These are phyloP conservation scores for Theonella swinhoei DNA, from an alignment of 37 sponge, comb jelly and placozoan species.

Conservation along the genomic window DNA sequence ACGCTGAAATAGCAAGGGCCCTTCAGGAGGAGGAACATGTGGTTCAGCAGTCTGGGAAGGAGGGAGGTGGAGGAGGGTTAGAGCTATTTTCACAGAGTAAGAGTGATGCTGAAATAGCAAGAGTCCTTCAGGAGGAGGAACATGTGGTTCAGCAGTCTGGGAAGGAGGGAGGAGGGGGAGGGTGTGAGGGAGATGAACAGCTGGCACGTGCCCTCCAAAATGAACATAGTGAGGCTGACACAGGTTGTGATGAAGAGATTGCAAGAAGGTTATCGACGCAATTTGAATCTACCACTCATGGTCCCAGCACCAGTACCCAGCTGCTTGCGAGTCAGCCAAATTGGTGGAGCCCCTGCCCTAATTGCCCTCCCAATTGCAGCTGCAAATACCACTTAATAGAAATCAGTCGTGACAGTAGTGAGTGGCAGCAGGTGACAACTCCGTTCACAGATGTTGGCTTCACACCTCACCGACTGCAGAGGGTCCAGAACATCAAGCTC, in stretches of 20 bases:
- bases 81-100: not conserved
- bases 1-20: not conserved
- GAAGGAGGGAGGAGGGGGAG: not conserved
- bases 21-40: not conserved
- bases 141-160: not conserved
- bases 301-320: not conserved
- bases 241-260: not conserved
- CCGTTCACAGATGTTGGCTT: not conserved
- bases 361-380: conserved; percentile 8
- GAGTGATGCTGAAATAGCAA: not conserved
- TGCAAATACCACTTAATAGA: conserved; percentile 50
- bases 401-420: not conserved
- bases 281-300: not conserved
- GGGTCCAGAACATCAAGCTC: conserved; percentile 63
- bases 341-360: conserved; percentile 44
- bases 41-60: not conserved
- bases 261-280: not conserved
- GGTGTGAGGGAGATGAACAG: not conserved
- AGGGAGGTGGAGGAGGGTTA: not conserved
- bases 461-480: conserved; percentile 23
- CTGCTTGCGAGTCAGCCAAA: not conserved
- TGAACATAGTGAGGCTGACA: not conserved
- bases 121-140: not conserved
- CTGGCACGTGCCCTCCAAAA: not conserved
- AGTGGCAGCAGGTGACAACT: conserved; percentile 16